A percentile compares a stretch with the other conserved stretches of the same genome.
These are phyloP conservation scores for Motacilla alba DNA, from an alignment of 2,113 vertebrate species.

Conservation along the genomic window DNA sequence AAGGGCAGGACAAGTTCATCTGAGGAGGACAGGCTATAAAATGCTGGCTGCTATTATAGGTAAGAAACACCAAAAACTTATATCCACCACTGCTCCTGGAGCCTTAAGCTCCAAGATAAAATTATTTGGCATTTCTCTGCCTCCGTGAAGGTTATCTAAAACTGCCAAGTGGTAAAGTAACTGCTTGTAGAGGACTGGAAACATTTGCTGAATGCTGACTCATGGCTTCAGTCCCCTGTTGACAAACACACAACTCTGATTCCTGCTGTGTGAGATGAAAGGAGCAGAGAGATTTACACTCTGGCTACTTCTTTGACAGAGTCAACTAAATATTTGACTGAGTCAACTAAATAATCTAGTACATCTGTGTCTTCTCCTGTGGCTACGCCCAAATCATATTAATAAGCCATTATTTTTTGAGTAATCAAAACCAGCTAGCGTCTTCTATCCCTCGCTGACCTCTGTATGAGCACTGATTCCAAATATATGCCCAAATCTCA, in stretches of 20 bases:
- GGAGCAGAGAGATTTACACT: background rate
- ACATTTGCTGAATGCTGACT: slow-evolving; percentile 7
- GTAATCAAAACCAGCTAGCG: background rate
- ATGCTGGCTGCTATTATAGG: background rate
- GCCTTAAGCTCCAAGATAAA: background rate
- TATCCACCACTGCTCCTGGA: background rate
- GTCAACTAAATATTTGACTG: slow-evolving; percentile 1
- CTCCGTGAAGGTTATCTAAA: background rate
- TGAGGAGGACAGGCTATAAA: background rate
- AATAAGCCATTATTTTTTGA: slow-evolving; percentile 1
- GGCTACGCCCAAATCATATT: background rate
- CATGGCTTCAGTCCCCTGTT: background rate
- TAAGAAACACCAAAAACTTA: background rate
- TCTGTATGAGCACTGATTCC: background rate
- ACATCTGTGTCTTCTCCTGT: background rate
- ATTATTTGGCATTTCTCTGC: background rate
- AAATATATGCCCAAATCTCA: background rate
- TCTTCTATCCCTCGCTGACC: background rate
- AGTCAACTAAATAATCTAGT: slow-evolving; percentile 8
- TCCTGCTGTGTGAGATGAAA: background rate
- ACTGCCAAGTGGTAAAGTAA: background rate
- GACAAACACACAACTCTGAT: background rate
- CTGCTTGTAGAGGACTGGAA: background rate
- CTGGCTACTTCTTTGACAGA: background rate
- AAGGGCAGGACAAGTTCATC: background rate